Percentiles rank a stretch among this genome's conserved stretches.
Conservation (phyloP, 1,140 invertebrate genomes). For the Atta texana region DNA sequence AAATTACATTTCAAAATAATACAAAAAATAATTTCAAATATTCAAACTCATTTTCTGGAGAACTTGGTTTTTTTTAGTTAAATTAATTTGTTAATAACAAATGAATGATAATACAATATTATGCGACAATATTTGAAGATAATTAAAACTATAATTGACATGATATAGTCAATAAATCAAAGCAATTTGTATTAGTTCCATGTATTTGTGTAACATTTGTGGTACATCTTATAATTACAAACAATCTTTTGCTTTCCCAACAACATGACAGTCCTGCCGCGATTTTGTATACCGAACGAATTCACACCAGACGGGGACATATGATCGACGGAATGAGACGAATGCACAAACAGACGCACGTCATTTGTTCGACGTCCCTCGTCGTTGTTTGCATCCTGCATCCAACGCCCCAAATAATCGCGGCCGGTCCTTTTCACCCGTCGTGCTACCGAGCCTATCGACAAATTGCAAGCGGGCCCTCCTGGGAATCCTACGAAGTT, state of each 20-base stretch:
- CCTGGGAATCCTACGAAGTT: slow-evolving; percentile 80
- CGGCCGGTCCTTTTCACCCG: slow-evolving; percentile 76
- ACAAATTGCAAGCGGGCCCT: slow-evolving; percentile 81
- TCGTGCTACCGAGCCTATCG: slow-evolving; percentile 69
- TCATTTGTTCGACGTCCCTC: slow-evolving; percentile 79
- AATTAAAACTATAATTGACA: not conserved
- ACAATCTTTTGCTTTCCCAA: not conserved
- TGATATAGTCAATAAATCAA: not conserved
- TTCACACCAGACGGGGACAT: slow-evolving; percentile 59
- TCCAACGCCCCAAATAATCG: slow-evolving; percentile 80
- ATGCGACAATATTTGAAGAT: not conserved
- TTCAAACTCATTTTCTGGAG: too few relatives aligned
- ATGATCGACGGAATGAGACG: slow-evolving; percentile 71
- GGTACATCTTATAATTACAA: slow-evolving; percentile 43
- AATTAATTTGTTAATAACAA: too few relatives aligned
- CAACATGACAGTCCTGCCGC: slow-evolving; percentile 7
- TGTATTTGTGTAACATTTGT: slow-evolving; percentile 4
- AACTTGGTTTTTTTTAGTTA: too few relatives aligned
- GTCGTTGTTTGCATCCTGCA: slow-evolving; percentile 79
- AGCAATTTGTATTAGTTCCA: not conserved
- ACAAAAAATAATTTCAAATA: not conserved
- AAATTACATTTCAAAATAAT: too few relatives aligned
- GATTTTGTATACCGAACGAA: slow-evolving; percentile 45
- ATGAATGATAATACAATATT: not conserved
- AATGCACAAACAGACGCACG: slow-evolving; percentile 74